Evolutionary conservation across 2,888 invertebrate genomes (phyloP).

Genomic region (Tuberolachnus salignus): DNA sequence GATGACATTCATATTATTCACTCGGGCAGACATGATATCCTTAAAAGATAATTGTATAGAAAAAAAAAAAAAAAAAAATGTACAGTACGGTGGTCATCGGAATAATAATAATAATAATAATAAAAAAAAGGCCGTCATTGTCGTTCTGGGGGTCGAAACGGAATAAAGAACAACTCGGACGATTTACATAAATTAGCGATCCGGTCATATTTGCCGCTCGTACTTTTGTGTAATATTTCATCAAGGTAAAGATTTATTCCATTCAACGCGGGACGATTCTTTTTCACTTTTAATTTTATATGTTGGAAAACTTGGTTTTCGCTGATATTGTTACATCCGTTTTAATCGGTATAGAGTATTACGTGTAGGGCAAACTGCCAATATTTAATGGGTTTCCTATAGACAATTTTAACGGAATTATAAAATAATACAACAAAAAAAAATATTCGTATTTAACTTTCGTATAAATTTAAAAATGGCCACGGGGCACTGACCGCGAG

Average conservation of each 20-base stretch:
- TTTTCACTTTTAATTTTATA: no score
- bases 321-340: no score
- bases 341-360: no score
- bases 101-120: no score
- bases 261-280: not conserved
- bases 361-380: no score
- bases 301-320: no score
- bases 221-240: not conserved
- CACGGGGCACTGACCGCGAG: no score
- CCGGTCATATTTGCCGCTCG: not conserved
- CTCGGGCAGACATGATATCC: not conserved
- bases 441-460: no score
- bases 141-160: not conserved
- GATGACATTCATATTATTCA: not conserved
- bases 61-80: not conserved
- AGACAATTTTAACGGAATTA: no score
- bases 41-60: not conserved
- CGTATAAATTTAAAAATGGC: no score
- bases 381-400: no score
- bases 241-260: not conserved
- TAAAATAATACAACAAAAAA: no score
- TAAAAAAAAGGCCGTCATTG: not conserved
- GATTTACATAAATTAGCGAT: slow-evolving; percentile 8
- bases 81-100: not conserved
- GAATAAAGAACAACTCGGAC: not conserved